Percentiles rank a stretch among this genome's conserved stretches.
Evolutionary conservation across 2,797 vertebrate species (phyloP).

Genomic region (Myotis daubentonii): DNA sequence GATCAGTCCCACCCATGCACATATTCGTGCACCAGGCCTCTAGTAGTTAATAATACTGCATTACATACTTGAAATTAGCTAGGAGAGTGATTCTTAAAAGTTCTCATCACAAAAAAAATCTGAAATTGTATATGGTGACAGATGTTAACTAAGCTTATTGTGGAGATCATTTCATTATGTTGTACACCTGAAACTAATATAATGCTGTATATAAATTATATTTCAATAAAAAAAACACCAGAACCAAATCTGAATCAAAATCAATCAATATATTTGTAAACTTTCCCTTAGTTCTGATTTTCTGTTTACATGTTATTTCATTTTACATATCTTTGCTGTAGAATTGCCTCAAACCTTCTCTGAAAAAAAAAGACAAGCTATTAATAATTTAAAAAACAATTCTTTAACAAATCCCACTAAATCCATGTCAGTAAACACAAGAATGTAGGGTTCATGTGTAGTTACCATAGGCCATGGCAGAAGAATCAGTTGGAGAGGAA

Average conservation of each 20-base stretch:
- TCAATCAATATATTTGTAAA: background rate
- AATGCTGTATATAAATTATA: background rate
- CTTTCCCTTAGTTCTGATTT: constrained; percentile 5
- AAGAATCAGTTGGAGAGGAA: background rate
- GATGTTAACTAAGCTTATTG: background rate
- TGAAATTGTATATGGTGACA: background rate
- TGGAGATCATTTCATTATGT: background rate
- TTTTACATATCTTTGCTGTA: background rate
- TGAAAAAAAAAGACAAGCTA: background rate
- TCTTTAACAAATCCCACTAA: background rate
- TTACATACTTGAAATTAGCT: background rate
- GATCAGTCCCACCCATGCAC: no score
- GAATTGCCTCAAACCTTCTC: background rate
- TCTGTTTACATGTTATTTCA: background rate
- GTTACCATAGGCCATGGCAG: no score
- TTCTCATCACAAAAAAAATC: background rate
- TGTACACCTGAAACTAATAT: background rate
- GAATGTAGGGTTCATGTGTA: background rate
- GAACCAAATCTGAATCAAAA: background rate
- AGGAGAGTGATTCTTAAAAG: background rate
- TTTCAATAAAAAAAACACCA: background rate
- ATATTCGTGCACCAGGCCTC: no score
- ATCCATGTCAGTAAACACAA: background rate
- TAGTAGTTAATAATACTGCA: background rate
- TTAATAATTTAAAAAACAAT: background rate